Conservation (phyloP, 1,140 invertebrate genomes). For the Drosophila novamexicana region DNA sequence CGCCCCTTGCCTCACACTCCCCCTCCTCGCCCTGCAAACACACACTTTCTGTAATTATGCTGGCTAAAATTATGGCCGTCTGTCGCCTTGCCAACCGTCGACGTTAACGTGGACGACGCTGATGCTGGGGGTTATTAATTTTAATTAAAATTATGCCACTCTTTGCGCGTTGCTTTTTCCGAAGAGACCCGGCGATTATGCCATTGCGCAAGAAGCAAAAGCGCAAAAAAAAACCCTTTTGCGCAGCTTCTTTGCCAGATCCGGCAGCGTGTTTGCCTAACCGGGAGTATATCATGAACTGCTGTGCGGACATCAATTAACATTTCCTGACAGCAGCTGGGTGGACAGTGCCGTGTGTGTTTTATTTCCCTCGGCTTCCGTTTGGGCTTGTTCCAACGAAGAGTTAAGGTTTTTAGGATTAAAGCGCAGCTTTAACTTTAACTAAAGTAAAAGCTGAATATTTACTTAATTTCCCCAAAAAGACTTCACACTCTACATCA, state of each 20-base stretch:
- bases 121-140: conserved; percentile 76
- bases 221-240: conserved; percentile 31
- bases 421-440: not conserved
- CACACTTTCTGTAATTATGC: conserved; percentile 70
- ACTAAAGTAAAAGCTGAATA: no score
- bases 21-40: not conserved
- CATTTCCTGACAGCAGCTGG: conserved; percentile 62
- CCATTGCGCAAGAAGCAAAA: conserved; percentile 21
- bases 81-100: conserved; percentile 59
- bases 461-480: no score
- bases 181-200: conserved; percentile 46
- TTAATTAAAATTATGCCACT: conserved; percentile 81
- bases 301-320: conserved; percentile 61
- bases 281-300: conserved; percentile 33
- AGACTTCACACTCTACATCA: no score
- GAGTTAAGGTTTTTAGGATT: not conserved
- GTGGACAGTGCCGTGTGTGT: conserved; percentile 16
- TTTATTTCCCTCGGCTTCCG: conserved; percentile 4
- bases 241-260: conserved; percentile 3
- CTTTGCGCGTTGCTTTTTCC: conserved; percentile 45
- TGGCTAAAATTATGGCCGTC: conserved; percentile 73
- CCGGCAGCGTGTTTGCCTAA: not conserved
- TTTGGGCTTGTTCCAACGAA: conserved; percentile 11
- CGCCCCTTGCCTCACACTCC: not conserved
- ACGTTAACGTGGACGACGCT: conserved; percentile 17